Conservation (phyloP, 2,113 vertebrate genomes). For the Bothrops jararaca region DNA sequence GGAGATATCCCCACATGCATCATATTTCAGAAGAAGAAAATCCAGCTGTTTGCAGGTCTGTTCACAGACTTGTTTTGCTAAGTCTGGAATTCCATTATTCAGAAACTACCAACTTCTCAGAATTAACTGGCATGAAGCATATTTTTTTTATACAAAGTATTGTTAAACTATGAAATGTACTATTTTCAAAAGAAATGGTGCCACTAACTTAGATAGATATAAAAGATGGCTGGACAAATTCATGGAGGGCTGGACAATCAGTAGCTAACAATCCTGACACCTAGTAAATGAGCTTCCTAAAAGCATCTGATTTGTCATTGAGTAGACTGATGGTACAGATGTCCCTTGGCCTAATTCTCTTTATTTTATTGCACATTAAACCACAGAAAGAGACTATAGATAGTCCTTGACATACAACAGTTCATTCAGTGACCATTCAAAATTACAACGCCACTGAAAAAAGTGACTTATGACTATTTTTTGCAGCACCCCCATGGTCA, state of each 20-base stretch:
- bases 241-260: neutral
- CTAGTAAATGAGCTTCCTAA: neutral
- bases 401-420: too few species aligned
- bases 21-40: slow-evolving; percentile 91
- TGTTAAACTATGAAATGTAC: neutral
- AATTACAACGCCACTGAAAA: too few species aligned
- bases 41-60: slow-evolving; percentile 84
- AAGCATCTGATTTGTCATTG: neutral
- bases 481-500: too few species aligned
- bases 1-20: slow-evolving; percentile 84
- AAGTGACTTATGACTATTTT: too few species aligned
- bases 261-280: neutral
- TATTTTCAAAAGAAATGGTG: neutral
- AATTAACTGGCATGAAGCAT: neutral
- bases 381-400: neutral
- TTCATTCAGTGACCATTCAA: too few species aligned
- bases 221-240: neutral
- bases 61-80: slow-evolving; percentile 87
- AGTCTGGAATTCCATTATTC: slow-evolving; percentile 81
- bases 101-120: neutral
- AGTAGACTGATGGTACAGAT: neutral
- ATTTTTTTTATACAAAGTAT: neutral
- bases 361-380: neutral
- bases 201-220: neutral
- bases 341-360: too few species aligned